phyloP scores from a whole-genome alignment of 2,113 vertebrate species.

The Chrysemys picta region DNA sequence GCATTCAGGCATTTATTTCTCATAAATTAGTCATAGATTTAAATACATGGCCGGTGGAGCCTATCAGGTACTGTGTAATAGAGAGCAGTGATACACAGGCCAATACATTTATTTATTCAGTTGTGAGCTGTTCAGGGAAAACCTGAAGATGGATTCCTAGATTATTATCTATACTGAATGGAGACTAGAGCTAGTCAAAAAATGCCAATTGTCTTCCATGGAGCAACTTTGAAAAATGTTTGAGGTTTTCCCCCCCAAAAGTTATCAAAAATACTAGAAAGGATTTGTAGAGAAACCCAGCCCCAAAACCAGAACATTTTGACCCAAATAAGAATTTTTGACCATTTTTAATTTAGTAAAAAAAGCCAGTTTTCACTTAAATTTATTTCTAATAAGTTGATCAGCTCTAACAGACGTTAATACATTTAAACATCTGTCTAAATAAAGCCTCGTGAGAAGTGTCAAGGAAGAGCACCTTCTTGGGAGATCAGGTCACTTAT shows the following conservation, averaged over 20 bases:
- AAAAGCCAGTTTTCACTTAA: background rate
- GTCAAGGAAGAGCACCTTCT: background rate
- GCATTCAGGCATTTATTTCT: background rate
- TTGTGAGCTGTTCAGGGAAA: background rate
- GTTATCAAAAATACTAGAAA: background rate
- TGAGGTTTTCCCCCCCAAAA: background rate
- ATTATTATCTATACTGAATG: rapidly evolving
- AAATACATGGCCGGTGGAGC: too few species aligned
- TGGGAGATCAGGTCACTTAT: background rate
- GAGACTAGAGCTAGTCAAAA: background rate
- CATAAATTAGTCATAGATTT: background rate
- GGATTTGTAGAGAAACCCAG: background rate
- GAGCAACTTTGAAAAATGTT: background rate
- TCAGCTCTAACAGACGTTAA: background rate
- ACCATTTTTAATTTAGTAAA: background rate
- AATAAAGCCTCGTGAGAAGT: background rate
- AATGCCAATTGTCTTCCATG: background rate
- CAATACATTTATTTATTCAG: background rate
- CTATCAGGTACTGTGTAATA: background rate
- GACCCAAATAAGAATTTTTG: background rate
- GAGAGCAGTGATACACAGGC: slow-evolving; percentile 57
- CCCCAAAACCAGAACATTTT: background rate
- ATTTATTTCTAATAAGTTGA: background rate
- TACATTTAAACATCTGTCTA: background rate
- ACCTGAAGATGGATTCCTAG: background rate